A percentile compares a stretch with the other conserved stretches of the same genome.
Evolutionary conservation across 2,113 vertebrate species (phyloP).

Genomic region (Helogale parvula): DNA sequence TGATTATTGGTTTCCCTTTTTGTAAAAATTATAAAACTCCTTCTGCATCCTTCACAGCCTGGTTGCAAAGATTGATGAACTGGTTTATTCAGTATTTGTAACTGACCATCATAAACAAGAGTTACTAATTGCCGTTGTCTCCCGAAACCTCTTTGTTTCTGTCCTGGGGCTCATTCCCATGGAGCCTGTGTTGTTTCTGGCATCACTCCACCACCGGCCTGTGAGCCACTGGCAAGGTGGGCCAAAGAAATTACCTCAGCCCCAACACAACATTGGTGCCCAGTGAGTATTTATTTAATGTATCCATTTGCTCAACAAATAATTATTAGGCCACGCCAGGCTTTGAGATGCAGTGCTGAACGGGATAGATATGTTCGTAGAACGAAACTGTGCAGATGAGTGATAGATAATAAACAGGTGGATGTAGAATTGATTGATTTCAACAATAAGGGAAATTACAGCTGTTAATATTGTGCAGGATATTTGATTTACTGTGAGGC

Average conservation of each 20-base stretch:
- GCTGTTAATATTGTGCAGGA: not conserved
- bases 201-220: not conserved
- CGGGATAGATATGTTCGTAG: not conserved
- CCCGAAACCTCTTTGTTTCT: not conserved
- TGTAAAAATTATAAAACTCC: not conserved
- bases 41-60: too few species aligned
- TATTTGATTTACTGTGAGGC: not conserved
- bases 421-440: not conserved
- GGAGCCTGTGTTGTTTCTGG: too few species aligned
- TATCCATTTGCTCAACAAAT: not conserved
- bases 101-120: not conserved
- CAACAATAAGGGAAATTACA: not conserved
- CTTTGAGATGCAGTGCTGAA: not conserved
- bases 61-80: rapidly evolving
- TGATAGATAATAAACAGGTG: not conserved
- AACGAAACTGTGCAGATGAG: not conserved
- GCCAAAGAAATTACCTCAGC: not conserved
- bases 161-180: too few species aligned
- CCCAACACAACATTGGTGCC: rapidly evolving
- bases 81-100: not conserved
- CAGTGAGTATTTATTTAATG: not conserved
- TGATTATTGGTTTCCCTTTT: not conserved
- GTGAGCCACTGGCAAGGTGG: too few species aligned
- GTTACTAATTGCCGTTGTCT: rapidly evolving
- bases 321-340: not conserved